A percentile compares a stretch with the other conserved stretches of the same genome.
Evolutionary conservation across 2,888 invertebrate species (phyloP).

Genomic region (Drosophila tripunctata): DNA sequence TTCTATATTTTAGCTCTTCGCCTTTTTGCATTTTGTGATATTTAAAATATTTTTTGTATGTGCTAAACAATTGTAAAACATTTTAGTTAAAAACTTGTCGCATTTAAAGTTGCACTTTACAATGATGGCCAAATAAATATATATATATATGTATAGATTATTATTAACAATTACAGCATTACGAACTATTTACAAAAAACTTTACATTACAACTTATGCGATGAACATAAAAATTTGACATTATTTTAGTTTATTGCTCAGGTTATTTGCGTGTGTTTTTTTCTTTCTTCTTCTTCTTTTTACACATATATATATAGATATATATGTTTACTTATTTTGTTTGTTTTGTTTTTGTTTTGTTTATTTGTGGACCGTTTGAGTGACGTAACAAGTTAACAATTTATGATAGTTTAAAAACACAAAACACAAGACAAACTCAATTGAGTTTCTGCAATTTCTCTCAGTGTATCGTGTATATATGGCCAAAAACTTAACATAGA

Average conservation of each 20-base stretch:
- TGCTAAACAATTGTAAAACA: slow-evolving; percentile 56
- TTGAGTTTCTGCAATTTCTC: slow-evolving; percentile 3
- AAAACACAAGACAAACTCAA: slow-evolving; percentile 15
- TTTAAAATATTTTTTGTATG: slow-evolving; percentile 55
- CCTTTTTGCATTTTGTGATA: slow-evolving; percentile 19
- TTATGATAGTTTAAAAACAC: slow-evolving; percentile 28
- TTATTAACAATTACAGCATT: slow-evolving; percentile 41
- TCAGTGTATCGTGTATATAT: slow-evolving; percentile 7
- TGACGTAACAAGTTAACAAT: slow-evolving; percentile 46
- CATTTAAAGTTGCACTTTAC: slow-evolving; percentile 43
- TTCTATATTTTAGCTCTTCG: background rate
- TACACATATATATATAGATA: slow-evolving; percentile 3
- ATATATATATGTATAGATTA: slow-evolving; percentile 14
- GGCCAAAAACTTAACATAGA: slow-evolving; percentile 42
- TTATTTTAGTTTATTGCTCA: slow-evolving; percentile 36
- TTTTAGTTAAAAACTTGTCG: slow-evolving; percentile 41
- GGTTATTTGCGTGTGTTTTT: slow-evolving; percentile 13
- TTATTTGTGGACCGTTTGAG: slow-evolving; percentile 56
- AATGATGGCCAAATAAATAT: slow-evolving; percentile 45
- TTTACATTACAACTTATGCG: slow-evolving; percentile 49
- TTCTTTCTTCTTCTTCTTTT: background rate
- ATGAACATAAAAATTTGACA: slow-evolving; percentile 38
- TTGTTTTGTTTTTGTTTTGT: slow-evolving; percentile 10
- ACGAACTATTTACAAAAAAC: slow-evolving; percentile 55
- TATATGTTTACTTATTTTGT: background rate